These are phyloP conservation scores for Anguilla marmorata DNA, from an alignment of 2,797 vertebrate species.

Conservation along the genomic window DNA sequence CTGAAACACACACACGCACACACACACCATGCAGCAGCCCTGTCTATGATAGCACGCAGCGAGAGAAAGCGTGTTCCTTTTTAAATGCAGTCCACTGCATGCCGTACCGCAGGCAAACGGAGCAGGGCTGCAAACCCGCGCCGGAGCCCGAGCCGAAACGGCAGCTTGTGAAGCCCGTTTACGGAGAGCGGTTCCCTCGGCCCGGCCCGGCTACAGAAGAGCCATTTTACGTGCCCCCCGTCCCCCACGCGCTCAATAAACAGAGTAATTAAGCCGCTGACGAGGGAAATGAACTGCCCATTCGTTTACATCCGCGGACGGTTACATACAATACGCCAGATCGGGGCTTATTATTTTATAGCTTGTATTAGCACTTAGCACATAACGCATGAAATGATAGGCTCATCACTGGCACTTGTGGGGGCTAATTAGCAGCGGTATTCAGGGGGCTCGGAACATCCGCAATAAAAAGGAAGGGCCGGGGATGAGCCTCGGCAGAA, in stretches of 20 bases:
- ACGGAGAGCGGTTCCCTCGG: neutral
- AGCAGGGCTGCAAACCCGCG: neutral
- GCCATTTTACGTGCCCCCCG: conserved; percentile 33
- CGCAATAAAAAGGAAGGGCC: conserved; percentile 22
- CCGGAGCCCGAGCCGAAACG: neutral
- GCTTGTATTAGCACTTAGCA: conserved; percentile 24
- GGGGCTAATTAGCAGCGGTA: conserved; percentile 34
- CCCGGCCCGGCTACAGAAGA: conserved; percentile 33
- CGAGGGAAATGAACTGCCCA: conserved; percentile 38
- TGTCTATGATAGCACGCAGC: neutral
- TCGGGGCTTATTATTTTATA: conserved; percentile 28
- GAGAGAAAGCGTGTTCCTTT: neutral
- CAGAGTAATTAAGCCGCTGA: conserved; percentile 40
- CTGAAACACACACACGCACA: neutral
- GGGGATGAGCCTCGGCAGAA: neutral
- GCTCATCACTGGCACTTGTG: conserved; percentile 37
- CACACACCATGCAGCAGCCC: neutral
- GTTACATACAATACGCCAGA: conserved; percentile 36
- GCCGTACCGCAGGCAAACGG: neutral
- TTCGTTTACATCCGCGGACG: conserved; percentile 43
- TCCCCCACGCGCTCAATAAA: conserved; percentile 35
- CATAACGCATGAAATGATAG: conserved; percentile 20
- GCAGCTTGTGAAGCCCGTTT: neutral
- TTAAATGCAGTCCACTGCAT: neutral
- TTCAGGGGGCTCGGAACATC: neutral